phyloP scores from a whole-genome alignment of 2,113 vertebrate genomes.

The Accipiter cooperii region DNA sequence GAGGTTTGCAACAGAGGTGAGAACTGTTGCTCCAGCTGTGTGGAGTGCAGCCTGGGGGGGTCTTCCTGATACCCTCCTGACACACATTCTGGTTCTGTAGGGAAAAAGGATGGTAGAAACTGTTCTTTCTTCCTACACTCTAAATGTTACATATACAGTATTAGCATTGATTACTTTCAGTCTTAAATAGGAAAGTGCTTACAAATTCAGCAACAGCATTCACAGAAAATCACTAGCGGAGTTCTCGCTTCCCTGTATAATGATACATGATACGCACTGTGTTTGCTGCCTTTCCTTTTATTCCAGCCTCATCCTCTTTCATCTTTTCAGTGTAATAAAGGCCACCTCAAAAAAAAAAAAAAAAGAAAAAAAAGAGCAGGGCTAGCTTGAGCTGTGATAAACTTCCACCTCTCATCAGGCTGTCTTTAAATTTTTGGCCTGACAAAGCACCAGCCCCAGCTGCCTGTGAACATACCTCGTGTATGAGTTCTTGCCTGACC shows the following conservation, averaged over 20 bases:
- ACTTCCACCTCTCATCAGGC: background rate
- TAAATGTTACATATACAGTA: background rate
- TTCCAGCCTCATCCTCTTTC: background rate
- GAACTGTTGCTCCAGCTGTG: no score
- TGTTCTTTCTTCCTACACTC: background rate
- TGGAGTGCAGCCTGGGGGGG: background rate
- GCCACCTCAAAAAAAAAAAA: background rate
- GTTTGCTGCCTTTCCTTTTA: background rate
- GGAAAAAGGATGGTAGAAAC: background rate
- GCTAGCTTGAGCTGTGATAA: background rate
- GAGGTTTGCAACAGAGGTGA: background rate
- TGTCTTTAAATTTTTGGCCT: background rate
- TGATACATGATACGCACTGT: fast-evolving
- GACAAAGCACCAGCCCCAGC: background rate
- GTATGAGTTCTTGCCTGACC: no score
- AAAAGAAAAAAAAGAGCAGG: background rate
- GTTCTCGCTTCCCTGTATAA: background rate
- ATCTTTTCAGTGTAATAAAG: background rate
- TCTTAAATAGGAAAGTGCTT: background rate
- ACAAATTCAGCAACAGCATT: background rate
- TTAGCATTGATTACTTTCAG: background rate
- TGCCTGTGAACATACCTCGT: background rate
- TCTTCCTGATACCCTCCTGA: no score
- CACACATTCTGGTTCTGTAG: fast-evolving
- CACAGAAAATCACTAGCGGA: background rate